These are phyloP conservation scores for Orestias chungarensis DNA, from an alignment of 2,797 vertebrate species.

Conservation along the genomic window DNA sequence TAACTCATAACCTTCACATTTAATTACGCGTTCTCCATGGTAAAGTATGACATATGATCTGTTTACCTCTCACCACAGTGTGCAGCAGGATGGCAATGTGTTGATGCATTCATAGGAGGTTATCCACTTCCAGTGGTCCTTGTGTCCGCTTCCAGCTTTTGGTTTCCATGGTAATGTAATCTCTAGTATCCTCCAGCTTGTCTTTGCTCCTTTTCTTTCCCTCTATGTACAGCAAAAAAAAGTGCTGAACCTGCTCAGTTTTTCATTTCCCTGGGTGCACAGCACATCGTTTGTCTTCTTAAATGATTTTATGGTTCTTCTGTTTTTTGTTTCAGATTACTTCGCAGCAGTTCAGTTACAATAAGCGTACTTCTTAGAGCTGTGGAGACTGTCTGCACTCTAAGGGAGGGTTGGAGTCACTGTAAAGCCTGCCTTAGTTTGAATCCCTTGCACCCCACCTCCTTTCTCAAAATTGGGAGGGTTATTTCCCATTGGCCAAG, in stretches of 20 bases:
- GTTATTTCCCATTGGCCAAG: conserved; percentile 75
- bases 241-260: conserved; percentile 68
- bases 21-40: background rate
- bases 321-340: conserved; percentile 23
- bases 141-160: conserved; percentile 69
- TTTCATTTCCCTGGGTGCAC: conserved; percentile 43
- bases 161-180: conserved; percentile 80
- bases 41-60: conserved; percentile 20
- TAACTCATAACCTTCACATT: background rate
- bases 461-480: conserved; percentile 76
- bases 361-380: conserved; percentile 48
- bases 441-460: conserved; percentile 71
- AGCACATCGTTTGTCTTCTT: conserved; percentile 19
- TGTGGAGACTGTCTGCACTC: conserved; percentile 60
- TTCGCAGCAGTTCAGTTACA: conserved; percentile 41
- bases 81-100: conserved; percentile 38
- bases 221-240: conserved; percentile 46
- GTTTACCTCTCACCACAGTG: conserved; percentile 70
- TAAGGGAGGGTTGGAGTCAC: conserved; percentile 65
- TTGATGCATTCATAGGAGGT: conserved; percentile 63
- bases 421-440: conserved; percentile 72
- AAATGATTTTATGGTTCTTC: background rate
- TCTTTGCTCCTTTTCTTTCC: conserved; percentile 33
- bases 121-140: conserved; percentile 75
- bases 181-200: conserved; percentile 68